A percentile compares a stretch with the other conserved stretches of the same genome.
phyloP scores from a whole-genome alignment of 2,797 vertebrate species.

The Karalla daura region DNA sequence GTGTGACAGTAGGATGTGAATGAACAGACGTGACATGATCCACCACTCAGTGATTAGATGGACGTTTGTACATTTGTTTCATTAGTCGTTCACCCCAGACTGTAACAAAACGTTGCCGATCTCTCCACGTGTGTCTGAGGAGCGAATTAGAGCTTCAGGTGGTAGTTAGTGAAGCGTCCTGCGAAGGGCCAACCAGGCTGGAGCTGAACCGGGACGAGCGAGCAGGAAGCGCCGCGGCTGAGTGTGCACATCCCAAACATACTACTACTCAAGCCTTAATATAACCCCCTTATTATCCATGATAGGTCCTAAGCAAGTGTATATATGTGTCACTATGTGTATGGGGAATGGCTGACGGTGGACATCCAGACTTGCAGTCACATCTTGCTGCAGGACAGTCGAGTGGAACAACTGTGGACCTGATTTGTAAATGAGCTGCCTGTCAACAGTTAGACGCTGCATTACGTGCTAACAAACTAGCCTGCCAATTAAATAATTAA shows the following conservation, averaged over 20 bases:
- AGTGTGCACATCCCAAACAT: slow-evolving; percentile 23
- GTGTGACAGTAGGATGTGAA: slow-evolving; percentile 15
- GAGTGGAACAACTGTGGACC: neutral
- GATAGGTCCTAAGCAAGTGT: neutral
- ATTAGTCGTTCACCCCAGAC: neutral
- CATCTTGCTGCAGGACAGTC: neutral
- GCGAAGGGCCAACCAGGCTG: neutral
- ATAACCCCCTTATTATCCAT: neutral
- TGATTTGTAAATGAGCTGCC: slow-evolving; percentile 14
- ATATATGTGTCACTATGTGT: neutral
- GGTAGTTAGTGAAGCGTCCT: slow-evolving; percentile 4
- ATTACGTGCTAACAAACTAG: slow-evolving; percentile 7
- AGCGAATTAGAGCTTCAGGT: slow-evolving; percentile 7
- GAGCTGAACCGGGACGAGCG: neutral
- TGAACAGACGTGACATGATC: neutral
- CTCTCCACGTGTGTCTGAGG: slow-evolving; percentile 2
- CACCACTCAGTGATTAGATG: neutral
- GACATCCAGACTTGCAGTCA: neutral
- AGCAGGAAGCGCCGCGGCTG: neutral
- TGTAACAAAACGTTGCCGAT: slow-evolving; percentile 17
- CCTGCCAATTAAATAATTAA: slow-evolving; percentile 19
- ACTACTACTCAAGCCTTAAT: slow-evolving; percentile 35
- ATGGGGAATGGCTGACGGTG: neutral
- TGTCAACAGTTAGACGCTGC: slow-evolving; percentile 8
- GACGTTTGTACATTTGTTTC: neutral